Evolutionary conservation across 2,888 invertebrate genomes (phyloP), one percentile per base, ranked within the genome.

Genomic region (Dorcus hopei): DNA sequence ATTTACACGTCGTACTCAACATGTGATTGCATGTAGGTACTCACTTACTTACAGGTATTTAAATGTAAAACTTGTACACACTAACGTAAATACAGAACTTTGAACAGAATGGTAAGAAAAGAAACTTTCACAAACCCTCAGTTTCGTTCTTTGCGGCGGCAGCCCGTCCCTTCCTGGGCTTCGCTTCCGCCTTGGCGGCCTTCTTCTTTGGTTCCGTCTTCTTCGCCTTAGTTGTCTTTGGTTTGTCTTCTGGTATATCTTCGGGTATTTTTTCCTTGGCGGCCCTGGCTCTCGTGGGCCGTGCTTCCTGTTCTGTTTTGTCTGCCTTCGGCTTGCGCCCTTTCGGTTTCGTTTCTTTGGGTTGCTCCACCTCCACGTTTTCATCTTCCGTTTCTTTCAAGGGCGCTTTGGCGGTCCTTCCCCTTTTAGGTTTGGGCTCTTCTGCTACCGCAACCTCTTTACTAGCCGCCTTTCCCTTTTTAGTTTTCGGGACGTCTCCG

Each of bases 331-430:
- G 45, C 4, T 58, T 47, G 11, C 43, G 51, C 9, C 38, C 53
- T 64, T 76, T 76, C 33, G 60, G 52, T 8, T 51, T 54, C 3
- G 54, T 47, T 5, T 61, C 59, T 4, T n/a, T 58, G 39, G 49
- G 50, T 9, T 54, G 42, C 43, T 49, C 45, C 9, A 58, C 50
- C 52, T 58, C 69, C 74, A 77, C 77, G 72, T 77, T 77, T 58
- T 69, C 75, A 67, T 52, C 53, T 26, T 60, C 49, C 6, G 55
- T 23, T 39, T 63, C 57, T 42, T 38, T 49, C 41, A 59, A 57
- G 16, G 54, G 63, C 61, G 61, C 53, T 11, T 43, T 49, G n/a
- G 52, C 54, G 8, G 47, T 51, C 43, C 50, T 76, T 74, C 54
- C 47, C 38, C 51, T 70, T 62, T 61, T 73, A 49, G 74, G 62